A percentile compares a stretch with the other conserved stretches of the same genome.
phyloP scores from a whole-genome alignment of 2,888 invertebrate species.

The Poecilobothrus nobilitatus region DNA sequence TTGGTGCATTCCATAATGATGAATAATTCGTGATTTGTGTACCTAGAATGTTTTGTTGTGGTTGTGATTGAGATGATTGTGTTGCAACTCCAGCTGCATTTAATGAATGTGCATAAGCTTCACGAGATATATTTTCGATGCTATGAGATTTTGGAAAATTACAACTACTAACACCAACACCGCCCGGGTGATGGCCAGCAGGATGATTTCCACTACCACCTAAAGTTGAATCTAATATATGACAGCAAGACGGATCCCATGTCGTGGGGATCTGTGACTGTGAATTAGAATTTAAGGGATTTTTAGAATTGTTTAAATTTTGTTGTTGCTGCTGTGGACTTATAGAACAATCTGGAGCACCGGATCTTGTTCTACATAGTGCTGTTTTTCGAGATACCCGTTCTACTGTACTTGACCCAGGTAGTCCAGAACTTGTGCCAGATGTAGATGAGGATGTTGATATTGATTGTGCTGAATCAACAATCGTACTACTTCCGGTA shows the following conservation, averaged over 20 bases:
- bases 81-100: conserved; percentile 11
- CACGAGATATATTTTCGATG: conserved; percentile 46
- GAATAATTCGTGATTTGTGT: conserved; percentile 23
- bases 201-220: background rate
- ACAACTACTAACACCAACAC: background rate
- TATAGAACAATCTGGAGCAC: conserved; percentile 21
- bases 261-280: conserved; percentile 18
- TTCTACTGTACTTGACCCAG: conserved; percentile 24
- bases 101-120: conserved; percentile 20
- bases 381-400: conserved; percentile 18
- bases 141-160: conserved; percentile 48
- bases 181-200: conserved; percentile 15
- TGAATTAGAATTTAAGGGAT: conserved; percentile 14
- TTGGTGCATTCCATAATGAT: conserved; percentile 27
- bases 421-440: conserved; percentile 28
- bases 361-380: conserved; percentile 25
- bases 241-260: conserved; percentile 22
- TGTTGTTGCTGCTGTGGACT: conserved; percentile 13
- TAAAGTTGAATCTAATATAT: conserved; percentile 16
- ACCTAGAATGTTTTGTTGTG: conserved; percentile 17
- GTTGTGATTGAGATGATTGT: conserved; percentile 29
- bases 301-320: conserved; percentile 7
- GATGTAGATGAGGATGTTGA: background rate
- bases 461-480: background rate
- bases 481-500: background rate